These are phyloP conservation scores for Pissodes strobi DNA, from an alignment of 1,140 invertebrate genomes.

Conservation along the genomic window DNA sequence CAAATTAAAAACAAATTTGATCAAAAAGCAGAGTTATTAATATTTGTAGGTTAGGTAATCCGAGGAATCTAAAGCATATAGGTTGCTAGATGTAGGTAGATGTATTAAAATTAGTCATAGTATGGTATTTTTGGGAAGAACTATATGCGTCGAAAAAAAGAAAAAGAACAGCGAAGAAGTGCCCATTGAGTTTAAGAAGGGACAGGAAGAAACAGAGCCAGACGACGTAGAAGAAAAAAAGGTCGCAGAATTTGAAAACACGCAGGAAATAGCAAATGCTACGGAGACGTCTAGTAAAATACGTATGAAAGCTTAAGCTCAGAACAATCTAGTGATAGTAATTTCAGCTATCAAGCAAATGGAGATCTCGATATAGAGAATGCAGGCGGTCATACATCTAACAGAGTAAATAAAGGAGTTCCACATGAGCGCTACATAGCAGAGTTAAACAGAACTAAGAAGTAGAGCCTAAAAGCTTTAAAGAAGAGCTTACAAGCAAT, in stretches of 20 bases:
- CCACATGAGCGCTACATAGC: background rate
- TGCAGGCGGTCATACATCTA: background rate
- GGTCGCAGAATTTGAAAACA: background rate
- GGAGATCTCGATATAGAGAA: background rate
- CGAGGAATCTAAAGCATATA: background rate
- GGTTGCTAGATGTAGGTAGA: background rate
- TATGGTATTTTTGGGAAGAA: background rate
- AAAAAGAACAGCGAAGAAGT: background rate
- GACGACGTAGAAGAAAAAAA: background rate
- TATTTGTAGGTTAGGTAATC: background rate
- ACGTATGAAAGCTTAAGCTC: too few relatives aligned
- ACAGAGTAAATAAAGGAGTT: too few relatives aligned
- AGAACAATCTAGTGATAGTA: too few relatives aligned
- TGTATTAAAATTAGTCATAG: background rate
- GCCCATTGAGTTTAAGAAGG: background rate
- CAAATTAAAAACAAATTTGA: slow-evolving; percentile 1
- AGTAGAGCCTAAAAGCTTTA: too few relatives aligned
- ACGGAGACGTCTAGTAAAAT: background rate
- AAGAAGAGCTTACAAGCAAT: too few relatives aligned
- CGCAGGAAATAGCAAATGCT: background rate
- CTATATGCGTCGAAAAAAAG: background rate
- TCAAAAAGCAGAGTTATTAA: background rate
- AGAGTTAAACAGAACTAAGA: too few relatives aligned
- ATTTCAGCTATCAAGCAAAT: background rate
- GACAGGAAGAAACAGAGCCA: background rate